phyloP scores from a whole-genome alignment of 2,888 invertebrate genomes.

The Mystacides longicornis region DNA sequence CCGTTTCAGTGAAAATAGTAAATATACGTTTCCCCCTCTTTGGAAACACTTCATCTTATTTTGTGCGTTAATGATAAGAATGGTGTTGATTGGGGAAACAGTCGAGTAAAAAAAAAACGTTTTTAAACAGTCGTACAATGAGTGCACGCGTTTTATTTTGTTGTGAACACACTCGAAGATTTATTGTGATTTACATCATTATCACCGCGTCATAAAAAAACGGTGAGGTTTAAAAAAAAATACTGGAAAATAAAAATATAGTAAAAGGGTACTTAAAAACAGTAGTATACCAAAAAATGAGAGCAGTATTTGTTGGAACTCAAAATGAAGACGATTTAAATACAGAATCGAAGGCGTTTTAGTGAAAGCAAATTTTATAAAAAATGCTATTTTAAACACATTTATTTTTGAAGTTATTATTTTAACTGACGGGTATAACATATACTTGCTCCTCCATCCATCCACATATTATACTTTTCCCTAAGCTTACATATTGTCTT shows the following conservation, averaged over 20 bases:
- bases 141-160: not conserved
- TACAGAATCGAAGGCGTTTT: no score
- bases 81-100: not conserved
- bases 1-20: conserved; percentile 1
- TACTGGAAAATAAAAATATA: not conserved
- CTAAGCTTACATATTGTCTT: no score
- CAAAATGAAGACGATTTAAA: no score
- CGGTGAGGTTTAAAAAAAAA: not conserved
- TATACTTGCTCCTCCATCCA: no score
- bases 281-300: no score
- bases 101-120: not conserved
- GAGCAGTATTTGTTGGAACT: no score
- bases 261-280: not conserved
- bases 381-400: no score
- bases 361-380: no score
- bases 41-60: not conserved
- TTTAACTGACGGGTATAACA: no score
- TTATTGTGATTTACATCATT: not conserved
- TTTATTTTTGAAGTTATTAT: no score
- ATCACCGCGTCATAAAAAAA: not conserved
- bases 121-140: no score
- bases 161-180: not conserved
- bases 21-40: not conserved
- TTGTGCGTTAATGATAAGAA: not conserved
- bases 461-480: no score